Evolutionary conservation across 2,888 invertebrate genomes (phyloP), one percentile per base, ranked within the genome.

Genomic region (Mesoligia furuncula): DNA sequence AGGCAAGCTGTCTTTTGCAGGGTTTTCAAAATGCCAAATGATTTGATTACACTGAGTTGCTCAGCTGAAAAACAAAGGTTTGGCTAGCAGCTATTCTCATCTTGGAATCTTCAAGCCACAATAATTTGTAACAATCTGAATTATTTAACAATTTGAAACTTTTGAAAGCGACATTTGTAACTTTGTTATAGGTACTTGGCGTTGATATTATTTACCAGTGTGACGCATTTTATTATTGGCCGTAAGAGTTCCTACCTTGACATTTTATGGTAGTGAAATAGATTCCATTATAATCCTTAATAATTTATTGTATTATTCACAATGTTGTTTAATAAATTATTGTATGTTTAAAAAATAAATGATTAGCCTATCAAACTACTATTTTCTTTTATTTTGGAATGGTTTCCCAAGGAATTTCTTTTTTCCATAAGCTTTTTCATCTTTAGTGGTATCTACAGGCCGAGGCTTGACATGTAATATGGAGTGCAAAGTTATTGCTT

Each of bases 401-500:
- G 90, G 85, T 85, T 93, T 96, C 62, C 94, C 94, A 1, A 91
- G 77, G 62, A 93, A 93, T 86, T 94, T 96, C 81, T 92, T 94
- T 87, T 94, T 96, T 0, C 92, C 93, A 67, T 91, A 93, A 17
- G 91, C 75, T 90, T 94, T 96, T 4, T 95, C 94, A 8, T 93
- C 92, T 84, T 94, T 96, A 69, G 85, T 88, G 2, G 88, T 83
- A 77, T 97, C 97, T n/a, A 97, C 92, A 2, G 97, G 97, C 88
- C 97, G 95, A 77, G 97, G 97, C 88, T 97, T 97, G 39, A 97
- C 97, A 90, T 98, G 98, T 64, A 99, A 91, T 85, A 98, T 98
- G 73, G 97, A 97, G 93, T 98, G 97, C 27, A 99, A 94, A 75
- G 97, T 95, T 87, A 97, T 97, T 1, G 98, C 98, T 92, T 98